Base-by-base conservation (phyloP, 2,113 vertebrate genomes). In the Lamprologus ornatipinnis region DNA sequence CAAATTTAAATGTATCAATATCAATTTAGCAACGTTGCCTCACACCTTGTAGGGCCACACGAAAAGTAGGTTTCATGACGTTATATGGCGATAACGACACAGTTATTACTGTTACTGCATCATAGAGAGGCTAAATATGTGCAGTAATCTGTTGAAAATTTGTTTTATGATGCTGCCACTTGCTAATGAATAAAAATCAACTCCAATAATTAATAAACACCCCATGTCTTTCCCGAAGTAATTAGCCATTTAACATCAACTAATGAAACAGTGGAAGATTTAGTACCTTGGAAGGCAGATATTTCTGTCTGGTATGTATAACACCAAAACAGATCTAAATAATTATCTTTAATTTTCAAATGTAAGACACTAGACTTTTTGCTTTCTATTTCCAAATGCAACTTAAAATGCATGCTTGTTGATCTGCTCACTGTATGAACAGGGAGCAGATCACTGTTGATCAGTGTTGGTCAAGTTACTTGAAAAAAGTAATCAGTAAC, bases 1-100 rank as follows among this genome's bases (percentile, higher is more conserved):
- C 47, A 63, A 75, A 88, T 87, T 65, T 80, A 10, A 86, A 83
- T 82, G 13, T 87, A 47, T 85, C 82, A 89, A 78, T 94, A 94
- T 89, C 90, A 92, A 79, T 83, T 63, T 80, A 8, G 15, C 33
- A 53, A 37, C 3, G n/a, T 80, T 80, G 53, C 3, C 6, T 82
- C 55, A 80, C 28, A 68, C 10, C 12, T 37, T 31, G 23, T 26
- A 35, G 6, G 15, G 19, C 68, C 37, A 78, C 55, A 65, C 2
- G 0, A 35, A 23, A 33, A 19, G 65, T 8, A 4, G 6, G 40
- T 83, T 73, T 45, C 9, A 6, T 45, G 45, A n/a, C 26, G 33
- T n/a, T 49, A 51, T 51, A 78, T 9, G 17, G 45, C 3, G 1
- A 78, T 0, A n/a, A 51, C 26, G 0, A 15, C 70, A 33, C 42